A percentile compares a stretch with the other conserved stretches of the same genome.
These are phyloP conservation scores for Drosophila anomalata DNA, from an alignment of 2,888 invertebrate species.

Conservation along the genomic window DNA sequence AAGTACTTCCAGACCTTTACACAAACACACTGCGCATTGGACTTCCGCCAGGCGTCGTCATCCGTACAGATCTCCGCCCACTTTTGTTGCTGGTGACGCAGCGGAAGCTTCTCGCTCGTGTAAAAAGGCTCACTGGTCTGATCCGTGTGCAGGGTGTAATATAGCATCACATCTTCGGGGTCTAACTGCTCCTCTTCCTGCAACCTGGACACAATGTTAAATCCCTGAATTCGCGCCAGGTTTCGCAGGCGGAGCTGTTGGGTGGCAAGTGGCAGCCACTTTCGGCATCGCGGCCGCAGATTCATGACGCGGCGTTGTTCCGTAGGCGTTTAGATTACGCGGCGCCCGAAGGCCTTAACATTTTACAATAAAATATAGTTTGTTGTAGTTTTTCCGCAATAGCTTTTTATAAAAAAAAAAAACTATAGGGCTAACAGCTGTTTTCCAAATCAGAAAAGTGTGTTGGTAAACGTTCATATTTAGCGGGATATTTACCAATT, in stretches of 20 bases:
- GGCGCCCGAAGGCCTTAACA: slow-evolving; percentile 34
- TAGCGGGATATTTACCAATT: neutral
- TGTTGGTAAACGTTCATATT: slow-evolving; percentile 28
- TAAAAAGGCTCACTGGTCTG: slow-evolving; percentile 93
- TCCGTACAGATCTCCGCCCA: slow-evolving; percentile 91
- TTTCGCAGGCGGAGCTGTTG: slow-evolving; percentile 93
- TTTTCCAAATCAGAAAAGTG: slow-evolving; percentile 41
- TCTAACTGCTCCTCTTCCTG: slow-evolving; percentile 20
- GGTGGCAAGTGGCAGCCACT: slow-evolving; percentile 88
- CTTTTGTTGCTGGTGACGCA: slow-evolving; percentile 88
- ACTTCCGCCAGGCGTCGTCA: slow-evolving; percentile 85
- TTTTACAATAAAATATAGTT: slow-evolving; percentile 32
- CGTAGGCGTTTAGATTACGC: slow-evolving; percentile 40
- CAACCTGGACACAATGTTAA: slow-evolving; percentile 84
- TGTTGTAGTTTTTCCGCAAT: slow-evolving; percentile 41
- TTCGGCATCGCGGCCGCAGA: slow-evolving; percentile 76
- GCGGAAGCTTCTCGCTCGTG: slow-evolving; percentile 89
- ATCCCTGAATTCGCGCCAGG: slow-evolving; percentile 89
- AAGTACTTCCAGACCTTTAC: slow-evolving; percentile 82
- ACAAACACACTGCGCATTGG: slow-evolving; percentile 83
- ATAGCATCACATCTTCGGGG: slow-evolving; percentile 85
- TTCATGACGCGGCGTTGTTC: slow-evolving; percentile 57
- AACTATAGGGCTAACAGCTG: slow-evolving; percentile 59
- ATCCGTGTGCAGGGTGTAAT: slow-evolving; percentile 91
- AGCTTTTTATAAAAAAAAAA: slow-evolving; percentile 36